These are phyloP conservation scores for Mnemiopsis leidyi DNA, from an alignment of 37 sponge, comb jelly and placozoan species.

Conservation along the genomic window DNA sequence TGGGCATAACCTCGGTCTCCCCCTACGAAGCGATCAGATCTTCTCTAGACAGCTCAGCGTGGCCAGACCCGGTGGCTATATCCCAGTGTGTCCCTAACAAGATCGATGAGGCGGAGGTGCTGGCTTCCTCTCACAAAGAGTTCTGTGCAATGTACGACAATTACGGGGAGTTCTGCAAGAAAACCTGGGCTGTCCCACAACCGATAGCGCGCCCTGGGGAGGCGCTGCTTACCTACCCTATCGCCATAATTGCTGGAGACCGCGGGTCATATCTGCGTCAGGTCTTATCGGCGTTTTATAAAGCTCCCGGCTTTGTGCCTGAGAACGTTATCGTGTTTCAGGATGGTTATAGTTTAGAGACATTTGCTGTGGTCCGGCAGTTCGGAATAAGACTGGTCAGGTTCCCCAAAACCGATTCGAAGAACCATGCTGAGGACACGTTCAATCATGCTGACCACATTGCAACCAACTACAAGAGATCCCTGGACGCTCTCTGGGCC, in stretches of 20 bases:
- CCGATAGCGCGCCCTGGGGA: not conserved
- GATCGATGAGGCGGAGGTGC: not conserved
- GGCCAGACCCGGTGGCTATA: constrained; percentile 29
- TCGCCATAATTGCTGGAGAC: not conserved
- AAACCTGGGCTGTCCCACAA: not conserved
- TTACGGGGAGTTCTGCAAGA: constrained; percentile 50
- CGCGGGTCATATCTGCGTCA: not conserved
- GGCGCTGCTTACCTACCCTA: not conserved
- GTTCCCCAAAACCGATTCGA: constrained; percentile 34
- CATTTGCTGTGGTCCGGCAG: not conserved
- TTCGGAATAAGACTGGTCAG: constrained; percentile 55
- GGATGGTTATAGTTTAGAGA: constrained; percentile 4
- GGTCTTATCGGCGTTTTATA: not conserved
- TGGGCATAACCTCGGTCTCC: constrained; percentile 4
- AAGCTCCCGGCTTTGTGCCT: not conserved
- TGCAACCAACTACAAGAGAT: constrained; percentile 62
- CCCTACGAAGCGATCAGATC: constrained; percentile 1
- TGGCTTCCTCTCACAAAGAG: not conserved
- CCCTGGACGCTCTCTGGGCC: constrained; percentile 61
- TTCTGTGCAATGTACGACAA: constrained; percentile 30
- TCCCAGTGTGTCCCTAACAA: constrained; percentile 38
- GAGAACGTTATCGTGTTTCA: constrained; percentile 41
- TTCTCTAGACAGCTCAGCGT: not conserved
- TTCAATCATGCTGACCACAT: constrained; percentile 60
- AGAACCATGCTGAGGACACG: not conserved